Base-by-base conservation (phyloP, 2,888 invertebrate species). In the Portevinia maculata region DNA sequence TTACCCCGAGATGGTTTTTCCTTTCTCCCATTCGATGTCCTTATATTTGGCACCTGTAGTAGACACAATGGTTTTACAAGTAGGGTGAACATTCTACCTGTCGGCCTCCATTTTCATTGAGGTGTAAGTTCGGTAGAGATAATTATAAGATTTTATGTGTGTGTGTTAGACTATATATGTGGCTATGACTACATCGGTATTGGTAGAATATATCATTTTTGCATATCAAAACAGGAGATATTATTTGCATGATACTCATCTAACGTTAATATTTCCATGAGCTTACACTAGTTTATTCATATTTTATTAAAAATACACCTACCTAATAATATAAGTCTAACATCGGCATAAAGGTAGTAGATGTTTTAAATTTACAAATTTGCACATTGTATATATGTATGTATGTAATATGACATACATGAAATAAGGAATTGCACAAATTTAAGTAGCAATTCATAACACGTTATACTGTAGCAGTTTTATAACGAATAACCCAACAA, bases 41-140 rank as follows among this genome's bases (percentile, higher is more conserved):
- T 67, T 46, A 32, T 75, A 65, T 67, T 60, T 75, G 57, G 44
- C 75, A 75, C 75, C 67, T 75, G 75, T 75, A 50, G 44, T 67
- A 50, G 50, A 74, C 46, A 73, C 34, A 34, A 64, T 50, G 37
- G 7, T 24, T 28, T 21, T 41, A 32, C 32, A 55, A 24, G 15
- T 39, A 21, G 44, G 71, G 71, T 53, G 50, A 52, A 57, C 32
- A 50, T 67, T 52, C 44, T 67, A 75, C 75, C 75, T 75, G 59
- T 57, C 67, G 44, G 41, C 74, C 57, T 74, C 65, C 41, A 55
- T 48, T 65, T 52, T 52, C 7, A 41, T 28, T 57, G 50, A 52
- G 39, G 39, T n/a, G n/a, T n/a, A n/a, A 21, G 32, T 52, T 15
- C 24, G 24, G 48, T 11, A 50, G 44, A 71, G 53, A 53, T 71